Evolutionary conservation across 2,797 vertebrate genomes (phyloP).

Genomic region (Aphelocoma californica): DNA sequence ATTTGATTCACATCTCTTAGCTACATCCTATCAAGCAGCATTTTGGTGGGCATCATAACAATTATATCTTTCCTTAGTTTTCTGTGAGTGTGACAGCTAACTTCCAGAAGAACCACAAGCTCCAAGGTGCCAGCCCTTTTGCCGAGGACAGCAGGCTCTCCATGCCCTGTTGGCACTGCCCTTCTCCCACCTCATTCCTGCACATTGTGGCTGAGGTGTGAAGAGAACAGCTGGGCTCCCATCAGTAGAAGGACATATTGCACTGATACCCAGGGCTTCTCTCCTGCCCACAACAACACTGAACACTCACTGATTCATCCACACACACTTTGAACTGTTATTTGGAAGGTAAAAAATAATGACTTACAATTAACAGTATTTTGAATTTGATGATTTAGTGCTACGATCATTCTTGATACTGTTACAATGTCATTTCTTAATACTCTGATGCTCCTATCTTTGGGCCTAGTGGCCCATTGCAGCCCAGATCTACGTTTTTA

Average conservation of each 20-base stretch:
- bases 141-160: neutral
- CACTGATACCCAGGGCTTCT: neutral
- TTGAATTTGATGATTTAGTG: neutral
- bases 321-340: neutral
- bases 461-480: neutral
- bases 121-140: neutral
- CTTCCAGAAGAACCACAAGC: neutral
- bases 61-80: neutral
- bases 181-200: neutral
- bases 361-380: neutral
- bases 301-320: neutral
- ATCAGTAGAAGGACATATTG: accelerated
- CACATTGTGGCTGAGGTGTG: neutral
- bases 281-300: accelerated
- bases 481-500: neutral
- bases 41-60: neutral
- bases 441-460: neutral
- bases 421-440: neutral
- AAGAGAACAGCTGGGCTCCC: neutral
- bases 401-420: neutral
- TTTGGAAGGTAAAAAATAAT: neutral
- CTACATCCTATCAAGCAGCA: neutral
- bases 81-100: neutral
- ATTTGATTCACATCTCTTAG: neutral
- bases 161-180: neutral